phyloP scores from a whole-genome alignment of 2,888 invertebrate genomes.

The Heliothis peltigera region DNA sequence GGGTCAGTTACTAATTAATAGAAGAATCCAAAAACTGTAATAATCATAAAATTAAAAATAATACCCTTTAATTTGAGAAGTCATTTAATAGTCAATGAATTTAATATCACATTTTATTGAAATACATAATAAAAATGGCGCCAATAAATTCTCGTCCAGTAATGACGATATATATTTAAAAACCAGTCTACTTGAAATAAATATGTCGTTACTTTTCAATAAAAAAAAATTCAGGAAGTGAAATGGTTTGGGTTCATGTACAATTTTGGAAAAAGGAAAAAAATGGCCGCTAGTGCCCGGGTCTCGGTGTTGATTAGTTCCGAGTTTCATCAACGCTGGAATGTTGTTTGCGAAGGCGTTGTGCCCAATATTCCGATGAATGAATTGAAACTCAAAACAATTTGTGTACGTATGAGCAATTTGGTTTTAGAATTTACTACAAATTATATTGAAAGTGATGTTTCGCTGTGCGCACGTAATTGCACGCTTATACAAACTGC shows the following conservation, averaged over 20 bases:
- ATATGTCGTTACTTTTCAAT: constrained; percentile 11
- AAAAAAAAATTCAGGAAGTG: constrained; percentile 1
- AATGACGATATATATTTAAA: constrained; percentile 11
- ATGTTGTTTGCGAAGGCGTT: constrained; percentile 18
- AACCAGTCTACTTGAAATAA: constrained; percentile 9
- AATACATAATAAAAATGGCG: constrained; percentile 13
- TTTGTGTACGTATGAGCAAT: constrained; percentile 33
- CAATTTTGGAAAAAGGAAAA: constrained; percentile 6
- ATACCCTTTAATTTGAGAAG: background rate
- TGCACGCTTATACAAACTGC: background rate
- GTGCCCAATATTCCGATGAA: constrained; percentile 14
- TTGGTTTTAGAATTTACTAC: constrained; percentile 36
- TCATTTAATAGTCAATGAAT: constrained; percentile 1
- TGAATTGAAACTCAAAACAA: constrained; percentile 29
- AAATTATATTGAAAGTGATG: background rate
- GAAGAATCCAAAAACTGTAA: no score
- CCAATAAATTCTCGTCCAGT: background rate
- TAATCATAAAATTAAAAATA: background rate
- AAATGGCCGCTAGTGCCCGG: background rate
- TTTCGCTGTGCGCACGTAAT: constrained; percentile 7
- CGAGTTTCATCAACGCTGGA: constrained; percentile 12
- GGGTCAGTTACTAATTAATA: no score
- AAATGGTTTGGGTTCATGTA: background rate
- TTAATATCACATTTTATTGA: constrained; percentile 20
- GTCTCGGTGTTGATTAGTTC: constrained; percentile 30